phyloP scores from a whole-genome alignment of 2,888 invertebrate genomes.

The Harpalus rubripes region DNA sequence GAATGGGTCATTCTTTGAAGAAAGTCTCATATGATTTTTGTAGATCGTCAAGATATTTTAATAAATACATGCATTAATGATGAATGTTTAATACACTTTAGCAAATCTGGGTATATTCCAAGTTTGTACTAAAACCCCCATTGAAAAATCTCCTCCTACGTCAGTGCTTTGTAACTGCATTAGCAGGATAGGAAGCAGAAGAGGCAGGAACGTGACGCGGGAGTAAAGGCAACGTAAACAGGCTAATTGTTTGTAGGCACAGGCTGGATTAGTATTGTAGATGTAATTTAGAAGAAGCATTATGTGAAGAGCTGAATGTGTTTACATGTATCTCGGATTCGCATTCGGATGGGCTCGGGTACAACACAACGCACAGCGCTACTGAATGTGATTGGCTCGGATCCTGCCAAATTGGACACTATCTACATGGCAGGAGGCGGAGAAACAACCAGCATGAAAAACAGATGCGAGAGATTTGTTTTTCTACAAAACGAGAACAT shows the following conservation, averaged over 20 bases:
- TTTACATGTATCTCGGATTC: constrained; percentile 49
- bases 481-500: neutral
- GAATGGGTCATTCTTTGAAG: no score
- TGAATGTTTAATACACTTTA: no score
- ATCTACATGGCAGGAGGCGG: neutral
- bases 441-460: neutral
- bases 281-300: constrained; percentile 60
- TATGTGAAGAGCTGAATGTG: constrained; percentile 48
- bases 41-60: no score
- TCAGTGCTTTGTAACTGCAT: constrained; percentile 37
- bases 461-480: neutral
- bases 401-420: constrained; percentile 1
- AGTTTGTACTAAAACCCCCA: neutral
- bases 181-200: constrained; percentile 30
- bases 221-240: constrained; percentile 54
- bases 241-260: constrained; percentile 57
- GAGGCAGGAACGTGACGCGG: constrained; percentile 36
- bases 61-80: no score
- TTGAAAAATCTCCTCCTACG: constrained; percentile 13
- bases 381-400: neutral
- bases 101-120: neutral
- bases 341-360: neutral
- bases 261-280: constrained; percentile 50
- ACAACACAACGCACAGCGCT: no score
- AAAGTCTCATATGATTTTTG: no score